phyloP scores from a whole-genome alignment of 2,797 vertebrate genomes.

The Margarornis squamiger region DNA sequence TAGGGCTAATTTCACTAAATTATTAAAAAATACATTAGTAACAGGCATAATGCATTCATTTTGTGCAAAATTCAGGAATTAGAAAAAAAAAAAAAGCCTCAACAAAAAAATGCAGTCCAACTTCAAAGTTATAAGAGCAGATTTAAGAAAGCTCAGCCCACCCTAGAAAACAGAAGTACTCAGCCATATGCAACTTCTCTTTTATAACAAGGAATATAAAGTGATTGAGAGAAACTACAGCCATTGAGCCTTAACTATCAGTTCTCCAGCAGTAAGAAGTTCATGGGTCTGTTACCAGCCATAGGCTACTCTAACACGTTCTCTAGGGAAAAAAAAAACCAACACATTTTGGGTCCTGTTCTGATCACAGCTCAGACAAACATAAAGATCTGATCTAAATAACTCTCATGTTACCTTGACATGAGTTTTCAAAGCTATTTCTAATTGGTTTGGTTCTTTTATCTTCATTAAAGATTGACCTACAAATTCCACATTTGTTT shows the following conservation, averaged over 20 bases:
- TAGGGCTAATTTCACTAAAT: background rate
- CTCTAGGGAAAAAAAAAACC: accelerated
- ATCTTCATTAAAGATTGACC: background rate
- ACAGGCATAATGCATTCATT: background rate
- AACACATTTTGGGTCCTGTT: background rate
- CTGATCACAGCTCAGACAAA: background rate
- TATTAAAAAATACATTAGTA: background rate
- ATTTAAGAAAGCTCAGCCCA: background rate
- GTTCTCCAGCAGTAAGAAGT: background rate
- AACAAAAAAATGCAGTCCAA: background rate
- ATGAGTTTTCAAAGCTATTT: background rate
- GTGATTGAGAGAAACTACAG: background rate
- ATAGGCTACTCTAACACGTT: background rate
- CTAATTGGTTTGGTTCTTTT: background rate
- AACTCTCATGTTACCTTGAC: background rate
- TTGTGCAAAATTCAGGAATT: background rate
- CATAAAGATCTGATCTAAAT: background rate
- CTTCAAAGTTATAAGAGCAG: background rate
- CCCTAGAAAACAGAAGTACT: background rate
- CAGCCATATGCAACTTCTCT: background rate
- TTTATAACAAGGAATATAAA: background rate
- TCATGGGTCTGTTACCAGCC: background rate
- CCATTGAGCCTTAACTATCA: background rate
- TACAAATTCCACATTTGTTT: background rate
- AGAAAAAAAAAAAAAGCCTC: accelerated